Evolutionary conservation across 2,113 vertebrate species (phyloP).

Genomic region (Montifringilla adamsi): DNA sequence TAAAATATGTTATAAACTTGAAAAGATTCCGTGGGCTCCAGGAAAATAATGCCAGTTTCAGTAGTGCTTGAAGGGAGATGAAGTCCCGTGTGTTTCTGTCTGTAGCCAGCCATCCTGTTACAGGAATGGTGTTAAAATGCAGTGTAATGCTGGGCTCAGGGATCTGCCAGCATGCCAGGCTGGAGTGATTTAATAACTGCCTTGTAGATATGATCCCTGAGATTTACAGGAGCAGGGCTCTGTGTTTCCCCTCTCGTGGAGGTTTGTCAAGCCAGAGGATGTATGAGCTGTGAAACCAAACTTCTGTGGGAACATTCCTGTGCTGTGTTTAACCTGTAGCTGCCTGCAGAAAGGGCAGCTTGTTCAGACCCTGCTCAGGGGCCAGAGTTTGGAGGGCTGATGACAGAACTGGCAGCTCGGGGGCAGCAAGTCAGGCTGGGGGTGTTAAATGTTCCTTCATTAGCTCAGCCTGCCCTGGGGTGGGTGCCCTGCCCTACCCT

Average conservation of each 20-base stretch:
- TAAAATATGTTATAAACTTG: not conserved
- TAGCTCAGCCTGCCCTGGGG: not conserved
- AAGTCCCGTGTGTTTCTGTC: not conserved
- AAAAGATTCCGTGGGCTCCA: not conserved
- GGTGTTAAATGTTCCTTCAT: not conserved
- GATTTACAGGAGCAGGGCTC: not conserved
- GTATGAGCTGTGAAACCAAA: not conserved
- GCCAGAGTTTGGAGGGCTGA: not conserved
- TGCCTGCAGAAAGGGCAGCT: not conserved
- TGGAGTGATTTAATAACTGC: not conserved
- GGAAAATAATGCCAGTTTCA: not conserved
- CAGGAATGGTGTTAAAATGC: not conserved
- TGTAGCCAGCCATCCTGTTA: not conserved
- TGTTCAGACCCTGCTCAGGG: not conserved
- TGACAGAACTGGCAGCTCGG: not conserved
- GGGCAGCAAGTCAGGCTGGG: not conserved
- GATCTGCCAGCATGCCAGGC: not conserved
- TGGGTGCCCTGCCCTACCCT: not conserved
- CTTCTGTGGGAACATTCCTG: not conserved
- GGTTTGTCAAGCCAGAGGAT: not conserved
- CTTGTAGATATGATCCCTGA: not conserved
- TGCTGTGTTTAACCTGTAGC: not conserved
- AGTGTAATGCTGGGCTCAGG: not conserved
- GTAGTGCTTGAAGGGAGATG: not conserved
- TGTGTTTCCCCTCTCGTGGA: not conserved